phyloP scores from a whole-genome alignment of 2,797 vertebrate species.

The Poeciliopsis gracilis region DNA sequence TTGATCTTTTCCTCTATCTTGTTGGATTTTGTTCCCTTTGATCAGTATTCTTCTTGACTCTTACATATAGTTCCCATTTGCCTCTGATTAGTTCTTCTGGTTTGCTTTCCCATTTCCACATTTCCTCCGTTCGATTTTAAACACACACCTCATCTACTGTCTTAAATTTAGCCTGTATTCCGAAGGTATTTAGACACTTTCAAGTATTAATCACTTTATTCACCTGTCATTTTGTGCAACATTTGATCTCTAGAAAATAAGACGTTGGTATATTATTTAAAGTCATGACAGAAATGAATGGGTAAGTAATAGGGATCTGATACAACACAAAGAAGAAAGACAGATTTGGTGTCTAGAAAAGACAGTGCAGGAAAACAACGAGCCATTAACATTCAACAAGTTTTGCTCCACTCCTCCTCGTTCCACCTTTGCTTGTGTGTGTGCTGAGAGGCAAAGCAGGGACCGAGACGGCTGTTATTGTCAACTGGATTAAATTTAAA shows the following conservation, averaged over 20 bases:
- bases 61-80: too few relatives aligned
- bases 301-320: slow-evolving; percentile 20
- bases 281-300: slow-evolving; percentile 1
- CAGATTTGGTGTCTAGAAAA: slow-evolving; percentile 30
- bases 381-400: slow-evolving; percentile 69
- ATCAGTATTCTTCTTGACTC: too few relatives aligned
- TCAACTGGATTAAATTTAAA: slow-evolving; percentile 56
- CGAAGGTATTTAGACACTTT: neutral
- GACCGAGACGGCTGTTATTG: slow-evolving; percentile 53
- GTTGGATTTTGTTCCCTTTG: too few relatives aligned
- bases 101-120: too few relatives aligned
- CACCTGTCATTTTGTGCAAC: neutral
- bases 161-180: too few relatives aligned
- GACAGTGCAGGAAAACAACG: slow-evolving; percentile 43
- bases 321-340: slow-evolving; percentile 19
- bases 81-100: too few relatives aligned
- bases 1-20: too few relatives aligned
- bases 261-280: neutral
- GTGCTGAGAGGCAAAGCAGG: slow-evolving; percentile 29
- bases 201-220: neutral
- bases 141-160: too few relatives aligned
- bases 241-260: neutral
- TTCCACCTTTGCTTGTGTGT: slow-evolving; percentile 46
- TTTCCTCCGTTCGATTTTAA: too few relatives aligned
- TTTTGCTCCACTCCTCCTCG: slow-evolving; percentile 56